Conservation (phyloP, 1,140 invertebrate species). For the Leptopilina boulardi region DNA sequence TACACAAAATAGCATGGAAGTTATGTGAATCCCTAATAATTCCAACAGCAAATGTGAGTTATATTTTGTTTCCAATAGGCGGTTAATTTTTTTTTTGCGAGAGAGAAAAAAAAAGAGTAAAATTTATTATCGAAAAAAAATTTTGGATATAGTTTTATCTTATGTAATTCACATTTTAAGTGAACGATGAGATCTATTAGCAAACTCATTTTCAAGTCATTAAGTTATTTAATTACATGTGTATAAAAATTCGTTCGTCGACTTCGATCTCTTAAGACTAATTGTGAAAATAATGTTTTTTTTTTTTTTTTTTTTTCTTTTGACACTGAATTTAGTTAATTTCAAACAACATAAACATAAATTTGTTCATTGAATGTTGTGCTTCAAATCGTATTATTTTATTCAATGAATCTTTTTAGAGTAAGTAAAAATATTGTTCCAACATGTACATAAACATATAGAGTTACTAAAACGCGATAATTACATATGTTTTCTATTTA, state of each 20-base stretch:
- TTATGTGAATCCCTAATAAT: conserved; percentile 65
- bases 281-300: background rate
- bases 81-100: background rate
- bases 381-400: background rate
- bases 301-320: background rate
- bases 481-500: conserved; percentile 65
- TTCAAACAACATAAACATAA: background rate
- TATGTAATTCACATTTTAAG: background rate
- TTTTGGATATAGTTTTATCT: conserved; percentile 35
- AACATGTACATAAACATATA: conserved; percentile 63
- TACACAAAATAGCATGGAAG: conserved; percentile 75
- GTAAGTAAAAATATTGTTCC: conserved; percentile 49
- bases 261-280: background rate
- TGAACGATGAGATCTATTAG: background rate
- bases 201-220: conserved; percentile 16
- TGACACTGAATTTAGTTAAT: conserved; percentile 9
- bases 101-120: too few species aligned
- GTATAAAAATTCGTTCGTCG: background rate
- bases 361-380: conserved; percentile 1
- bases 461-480: conserved; percentile 53
- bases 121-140: conserved; percentile 36
- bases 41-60: background rate
- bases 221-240: conserved; percentile 24
- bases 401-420: conserved; percentile 34
- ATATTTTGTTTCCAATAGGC: background rate